phyloP scores from a whole-genome alignment of 2,888 invertebrate genomes.

The Chrysina gloriosa region DNA sequence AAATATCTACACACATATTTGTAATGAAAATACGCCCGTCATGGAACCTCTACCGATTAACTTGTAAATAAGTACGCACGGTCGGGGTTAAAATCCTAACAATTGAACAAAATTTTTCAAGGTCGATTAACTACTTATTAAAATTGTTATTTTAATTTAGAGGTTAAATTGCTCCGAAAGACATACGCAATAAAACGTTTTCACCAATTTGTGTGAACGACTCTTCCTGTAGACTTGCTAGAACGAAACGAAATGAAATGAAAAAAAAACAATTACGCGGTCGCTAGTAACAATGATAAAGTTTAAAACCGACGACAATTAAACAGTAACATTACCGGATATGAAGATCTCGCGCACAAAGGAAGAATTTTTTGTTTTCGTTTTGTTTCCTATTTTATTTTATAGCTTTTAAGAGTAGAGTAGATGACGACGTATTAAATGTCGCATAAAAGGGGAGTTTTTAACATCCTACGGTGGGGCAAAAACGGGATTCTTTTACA shows the following conservation, averaged over 20 bases:
- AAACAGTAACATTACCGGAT: constrained; percentile 20
- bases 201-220: constrained; percentile 34
- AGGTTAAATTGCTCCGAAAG: constrained; percentile 35
- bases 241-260: not conserved
- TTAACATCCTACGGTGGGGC: too few relatives aligned
- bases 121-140: constrained; percentile 41
- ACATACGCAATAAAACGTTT: constrained; percentile 38
- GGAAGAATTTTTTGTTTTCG: not conserved
- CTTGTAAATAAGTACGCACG: constrained; percentile 29
- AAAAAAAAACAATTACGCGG: constrained; percentile 8
- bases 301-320: not conserved
- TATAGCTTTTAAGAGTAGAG: too few relatives aligned
- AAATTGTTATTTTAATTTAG: constrained; percentile 42
- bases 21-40: constrained; percentile 21
- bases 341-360: not conserved
- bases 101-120: constrained; percentile 42
- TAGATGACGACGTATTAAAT: too few relatives aligned
- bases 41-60: constrained; percentile 34
- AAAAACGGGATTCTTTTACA: too few relatives aligned
- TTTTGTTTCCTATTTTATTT: not conserved
- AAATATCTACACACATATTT: constrained; percentile 36
- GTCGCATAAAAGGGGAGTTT: too few relatives aligned
- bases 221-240: constrained; percentile 25
- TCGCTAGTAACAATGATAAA: constrained; percentile 16
- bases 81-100: constrained; percentile 42